A percentile compares a stretch with the other conserved stretches of the same genome.
Evolutionary conservation across 92 coral and sea anemone species (phyloP).

Genomic region (Palythoa heliodiscus): DNA sequence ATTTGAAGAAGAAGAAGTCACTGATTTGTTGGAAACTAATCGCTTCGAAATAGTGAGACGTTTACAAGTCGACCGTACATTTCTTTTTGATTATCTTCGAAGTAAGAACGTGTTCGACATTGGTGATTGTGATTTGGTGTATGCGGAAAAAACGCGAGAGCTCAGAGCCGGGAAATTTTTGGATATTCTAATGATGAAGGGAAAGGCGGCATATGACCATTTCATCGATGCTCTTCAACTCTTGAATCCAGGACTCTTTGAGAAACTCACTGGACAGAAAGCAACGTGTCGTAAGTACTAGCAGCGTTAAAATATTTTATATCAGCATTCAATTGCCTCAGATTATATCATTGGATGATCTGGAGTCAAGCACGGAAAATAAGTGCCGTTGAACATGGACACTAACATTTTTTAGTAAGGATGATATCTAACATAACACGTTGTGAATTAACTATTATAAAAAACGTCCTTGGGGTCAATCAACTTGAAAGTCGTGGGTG

Average conservation of each 20-base stretch:
- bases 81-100: slow-evolving; percentile 72
- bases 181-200: slow-evolving; percentile 68
- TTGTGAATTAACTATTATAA: too few relatives aligned
- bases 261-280: slow-evolving; percentile 72
- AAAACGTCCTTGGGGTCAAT: not conserved
- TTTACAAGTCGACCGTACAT: slow-evolving; percentile 66
- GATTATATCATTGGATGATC: not conserved
- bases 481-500: not conserved
- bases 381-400: too few relatives aligned
- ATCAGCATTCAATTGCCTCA: not conserved
- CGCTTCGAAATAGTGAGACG: slow-evolving; percentile 74
- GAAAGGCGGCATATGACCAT: slow-evolving; percentile 54
- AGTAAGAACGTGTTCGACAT: slow-evolving; percentile 68
- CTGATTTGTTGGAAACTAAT: slow-evolving; percentile 50
- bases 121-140: slow-evolving; percentile 67
- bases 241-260: slow-evolving; percentile 65
- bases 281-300: slow-evolving; percentile 33
- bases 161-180: slow-evolving; percentile 69
- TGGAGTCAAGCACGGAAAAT: not conserved
- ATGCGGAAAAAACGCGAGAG: slow-evolving; percentile 68
- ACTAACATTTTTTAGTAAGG: too few relatives aligned
- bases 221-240: slow-evolving; percentile 74
- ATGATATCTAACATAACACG: too few relatives aligned
- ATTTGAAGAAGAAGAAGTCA: slow-evolving; percentile 47
- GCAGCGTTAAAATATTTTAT: not conserved